Percentiles rank a stretch among this genome's conserved stretches.
phyloP scores from a whole-genome alignment of 2,888 invertebrate genomes.

The Spodoptera exigua region DNA sequence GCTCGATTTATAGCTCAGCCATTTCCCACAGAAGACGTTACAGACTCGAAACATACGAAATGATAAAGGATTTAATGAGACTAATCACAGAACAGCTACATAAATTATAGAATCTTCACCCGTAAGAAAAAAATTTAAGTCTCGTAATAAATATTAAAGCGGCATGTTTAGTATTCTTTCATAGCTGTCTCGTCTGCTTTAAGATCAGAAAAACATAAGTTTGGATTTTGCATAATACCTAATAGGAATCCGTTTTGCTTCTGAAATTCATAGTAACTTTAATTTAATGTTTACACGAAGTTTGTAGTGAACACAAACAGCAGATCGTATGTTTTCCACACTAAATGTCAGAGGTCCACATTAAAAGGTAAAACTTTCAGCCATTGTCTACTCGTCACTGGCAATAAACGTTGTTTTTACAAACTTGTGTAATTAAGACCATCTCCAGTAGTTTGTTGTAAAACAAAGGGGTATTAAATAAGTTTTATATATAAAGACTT shows the following conservation, averaged over 20 bases:
- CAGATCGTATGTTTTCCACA: slow-evolving; percentile 25
- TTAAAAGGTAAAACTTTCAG: slow-evolving; percentile 39
- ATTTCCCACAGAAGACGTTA: slow-evolving; percentile 47
- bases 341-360: slow-evolving; percentile 28
- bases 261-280: background rate
- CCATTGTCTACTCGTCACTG: slow-evolving; percentile 26
- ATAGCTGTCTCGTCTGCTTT: no score
- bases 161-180: no score
- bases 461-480: slow-evolving; percentile 31
- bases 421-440: slow-evolving; percentile 33
- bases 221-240: no score
- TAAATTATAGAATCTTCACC: no score
- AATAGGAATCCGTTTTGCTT: no score
- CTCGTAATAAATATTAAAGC: no score
- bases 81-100: no score
- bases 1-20: slow-evolving; percentile 62
- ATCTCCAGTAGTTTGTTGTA: slow-evolving; percentile 33
- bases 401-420: slow-evolving; percentile 32
- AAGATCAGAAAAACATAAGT: no score
- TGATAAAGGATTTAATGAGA: slow-evolving; percentile 4
- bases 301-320: background rate
- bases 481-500: slow-evolving; percentile 23
- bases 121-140: no score
- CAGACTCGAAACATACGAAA: slow-evolving; percentile 25
- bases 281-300: background rate